Percentiles rank a stretch among this genome's conserved stretches.
Evolutionary conservation across 2,888 invertebrate species (phyloP).

Genomic region (Lutraria lutraria): DNA sequence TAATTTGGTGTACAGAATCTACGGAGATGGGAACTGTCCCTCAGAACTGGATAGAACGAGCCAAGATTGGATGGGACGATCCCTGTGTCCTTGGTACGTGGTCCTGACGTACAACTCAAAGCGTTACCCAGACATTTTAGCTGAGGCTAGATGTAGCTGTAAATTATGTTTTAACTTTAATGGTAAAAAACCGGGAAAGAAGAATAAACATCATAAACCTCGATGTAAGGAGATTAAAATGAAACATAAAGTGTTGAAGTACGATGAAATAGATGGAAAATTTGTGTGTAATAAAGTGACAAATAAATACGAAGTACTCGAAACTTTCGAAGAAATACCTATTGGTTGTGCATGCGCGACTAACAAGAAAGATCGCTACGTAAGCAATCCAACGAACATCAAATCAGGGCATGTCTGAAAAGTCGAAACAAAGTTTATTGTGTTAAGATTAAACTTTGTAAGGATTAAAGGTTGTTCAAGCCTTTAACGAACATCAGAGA

Average conservation of each 20-base stretch:
- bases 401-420: neutral
- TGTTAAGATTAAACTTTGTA: neutral
- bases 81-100: constrained; percentile 48
- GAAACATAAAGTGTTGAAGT: constrained; percentile 12
- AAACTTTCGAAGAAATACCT: constrained; percentile 24
- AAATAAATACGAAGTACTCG: neutral
- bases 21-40: neutral
- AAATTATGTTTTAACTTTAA: constrained; percentile 35
- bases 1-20: neutral
- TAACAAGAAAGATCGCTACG: neutral
- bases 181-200: neutral
- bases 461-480: too few relatives aligned
- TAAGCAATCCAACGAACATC: neutral
- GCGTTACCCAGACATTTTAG: constrained; percentile 35
- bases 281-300: neutral
- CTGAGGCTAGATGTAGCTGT: constrained; percentile 41
- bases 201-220: neutral
- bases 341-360: constrained; percentile 30
- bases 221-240: constrained; percentile 27
- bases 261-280: neutral
- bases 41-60: neutral
- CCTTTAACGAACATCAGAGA: neutral
- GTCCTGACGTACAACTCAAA: constrained; percentile 35
- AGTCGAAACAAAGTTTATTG: neutral
- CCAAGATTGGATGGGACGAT: constrained; percentile 22